phyloP scores from a whole-genome alignment of 2,113 vertebrate species.

The Podarcis muralis region DNA sequence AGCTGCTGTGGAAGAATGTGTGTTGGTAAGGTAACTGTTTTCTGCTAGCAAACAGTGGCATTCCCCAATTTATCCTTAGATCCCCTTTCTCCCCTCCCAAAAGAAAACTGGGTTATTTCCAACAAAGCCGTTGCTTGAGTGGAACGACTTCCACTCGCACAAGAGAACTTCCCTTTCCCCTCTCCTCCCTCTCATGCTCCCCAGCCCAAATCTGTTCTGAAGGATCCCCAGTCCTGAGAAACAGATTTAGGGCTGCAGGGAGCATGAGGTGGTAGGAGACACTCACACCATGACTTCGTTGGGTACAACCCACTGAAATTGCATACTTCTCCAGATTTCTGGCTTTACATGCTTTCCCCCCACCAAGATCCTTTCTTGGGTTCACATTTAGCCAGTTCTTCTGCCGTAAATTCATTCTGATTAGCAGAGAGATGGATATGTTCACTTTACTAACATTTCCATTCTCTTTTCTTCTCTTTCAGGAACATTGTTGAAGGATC shows the following conservation, averaged over 20 bases:
- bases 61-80: neutral
- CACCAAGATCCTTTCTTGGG: neutral
- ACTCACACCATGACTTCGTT: too few species aligned
- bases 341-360: neutral
- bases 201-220: too few species aligned
- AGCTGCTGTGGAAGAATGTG: neutral
- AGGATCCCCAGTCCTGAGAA: too few species aligned
- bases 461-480: constrained; percentile 49
- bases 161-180: too few species aligned
- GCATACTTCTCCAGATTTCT: neutral
- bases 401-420: neutral
- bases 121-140: too few species aligned
- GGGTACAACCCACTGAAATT: too few species aligned
- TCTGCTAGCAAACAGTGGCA: neutral
- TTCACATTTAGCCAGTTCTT: neutral
- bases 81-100: neutral
- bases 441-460: constrained; percentile 23
- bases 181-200: too few species aligned
- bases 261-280: too few species aligned
- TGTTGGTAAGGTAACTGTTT: neutral
- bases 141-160: too few species aligned
- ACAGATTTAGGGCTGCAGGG: too few species aligned
- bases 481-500: constrained; percentile 30
- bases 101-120: neutral
- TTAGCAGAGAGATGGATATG: neutral